phyloP scores from a whole-genome alignment of 2,113 vertebrate genomes.

The Aythya baeri region DNA sequence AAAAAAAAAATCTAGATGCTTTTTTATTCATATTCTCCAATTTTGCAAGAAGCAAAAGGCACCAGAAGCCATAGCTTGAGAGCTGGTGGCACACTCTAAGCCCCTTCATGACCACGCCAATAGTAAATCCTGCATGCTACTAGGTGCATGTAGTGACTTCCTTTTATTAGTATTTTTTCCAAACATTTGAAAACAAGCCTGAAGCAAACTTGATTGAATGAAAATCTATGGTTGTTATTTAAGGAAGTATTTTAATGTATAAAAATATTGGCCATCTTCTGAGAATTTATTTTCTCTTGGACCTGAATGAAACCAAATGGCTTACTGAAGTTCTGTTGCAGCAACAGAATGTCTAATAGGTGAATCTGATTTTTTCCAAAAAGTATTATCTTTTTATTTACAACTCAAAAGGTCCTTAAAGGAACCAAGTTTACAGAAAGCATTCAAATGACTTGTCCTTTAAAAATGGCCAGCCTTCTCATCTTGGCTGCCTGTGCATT shows the following conservation, averaged over 20 bases:
- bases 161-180: neutral
- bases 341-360: neutral
- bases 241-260: neutral
- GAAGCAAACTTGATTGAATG: neutral
- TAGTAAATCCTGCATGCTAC: neutral
- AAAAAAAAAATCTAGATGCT: neutral
- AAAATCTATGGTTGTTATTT: neutral
- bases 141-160: neutral
- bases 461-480: neutral
- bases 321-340: neutral
- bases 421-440: neutral
- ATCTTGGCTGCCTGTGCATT: neutral
- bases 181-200: neutral
- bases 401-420: neutral
- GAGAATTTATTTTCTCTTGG: neutral
- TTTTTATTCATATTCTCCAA: neutral
- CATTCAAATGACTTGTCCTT: neutral
- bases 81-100: neutral
- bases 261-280: neutral
- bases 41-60: neutral
- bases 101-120: neutral
- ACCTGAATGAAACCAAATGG: neutral
- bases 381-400: neutral
- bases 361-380: slow-evolving; percentile 19
- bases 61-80: neutral